These are phyloP conservation scores for Laodelphax striatellus DNA, from an alignment of 1,140 invertebrate genomes.

Conservation along the genomic window DNA sequence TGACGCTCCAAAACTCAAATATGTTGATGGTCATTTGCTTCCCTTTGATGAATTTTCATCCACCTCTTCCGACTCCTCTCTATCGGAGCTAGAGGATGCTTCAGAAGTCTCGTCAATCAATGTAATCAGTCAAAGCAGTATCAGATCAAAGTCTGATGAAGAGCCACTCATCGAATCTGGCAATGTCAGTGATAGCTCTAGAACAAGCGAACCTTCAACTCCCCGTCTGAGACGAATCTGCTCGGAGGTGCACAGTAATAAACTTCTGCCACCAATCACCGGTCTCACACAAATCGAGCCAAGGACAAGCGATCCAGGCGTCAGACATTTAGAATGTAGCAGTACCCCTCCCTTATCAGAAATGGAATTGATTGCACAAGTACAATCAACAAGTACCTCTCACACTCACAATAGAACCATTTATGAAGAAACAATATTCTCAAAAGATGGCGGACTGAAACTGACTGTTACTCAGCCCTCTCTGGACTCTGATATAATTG, in stretches of 20 bases:
- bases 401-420: not conserved
- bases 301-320: too few relatives aligned
- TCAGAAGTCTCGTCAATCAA: constrained; percentile 5
- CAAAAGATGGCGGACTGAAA: not conserved
- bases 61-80: constrained; percentile 15
- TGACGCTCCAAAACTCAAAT: constrained; percentile 6
- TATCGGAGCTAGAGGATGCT: constrained; percentile 11
- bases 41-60: constrained; percentile 13
- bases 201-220: not conserved
- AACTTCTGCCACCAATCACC: not conserved
- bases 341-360: constrained; percentile 17
- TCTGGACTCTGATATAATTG: constrained; percentile 4
- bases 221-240: not conserved
- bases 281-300: too few relatives aligned
- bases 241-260: too few relatives aligned
- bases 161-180: not conserved
- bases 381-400: not conserved
- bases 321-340: too few relatives aligned
- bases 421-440: constrained; percentile 12
- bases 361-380: constrained; percentile 8
- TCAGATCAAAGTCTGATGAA: not conserved
- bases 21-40: constrained; percentile 16
- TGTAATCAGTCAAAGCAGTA: not conserved
- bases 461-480: constrained; percentile 11
- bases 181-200: not conserved